Base-by-base conservation (phyloP, 2,797 vertebrate species). In the Cichlasoma orientale region DNA sequence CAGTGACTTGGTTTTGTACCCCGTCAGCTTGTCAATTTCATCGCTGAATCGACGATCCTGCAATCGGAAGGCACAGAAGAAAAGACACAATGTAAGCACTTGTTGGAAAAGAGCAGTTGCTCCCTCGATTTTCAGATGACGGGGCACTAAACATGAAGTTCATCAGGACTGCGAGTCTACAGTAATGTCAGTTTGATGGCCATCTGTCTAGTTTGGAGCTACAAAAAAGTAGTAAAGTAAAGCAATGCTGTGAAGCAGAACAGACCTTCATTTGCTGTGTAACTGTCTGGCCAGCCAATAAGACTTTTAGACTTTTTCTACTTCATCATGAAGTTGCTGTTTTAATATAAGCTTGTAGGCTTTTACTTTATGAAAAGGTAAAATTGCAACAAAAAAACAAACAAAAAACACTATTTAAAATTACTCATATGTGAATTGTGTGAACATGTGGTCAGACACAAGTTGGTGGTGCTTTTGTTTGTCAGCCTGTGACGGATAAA, bases 41-140 rank as follows among this genome's bases (percentile, higher is more conserved):
- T 99, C 97, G 85, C 98, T 99, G 95, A 99, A 99, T 68, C 98
- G 96, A 44, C 96, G 96, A 90, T 99, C 98, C 98, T 99, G 93
- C 61, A 89, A 79, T 47, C 71, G 68, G 82, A 5, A 80, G 72
- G 54, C 56, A 86, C 29, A 76, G 71, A 1, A 44, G 23, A 68
- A 61, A 84, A 82, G 74, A 79, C 79, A 82, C 50, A 56, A 1
- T 54, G 52, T 78, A 55, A 86, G 75, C 63, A 61, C 31, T 74
- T 56, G 13, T 52, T 77, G 57, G 21, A 52, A 68, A 74, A 54
- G 23, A 25, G 7, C 19, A 68, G 4, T 19, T 76, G 21, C 7
- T 19, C 5, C 23, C 59, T 38, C 59, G 52, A 16, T 19, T 83
- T 68, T 74, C 33, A 79, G 18, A 57, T 74, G 73, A 74, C 52